phyloP scores from a whole-genome alignment of 2,888 invertebrate species.

The Micoletzkya japonica region DNA sequence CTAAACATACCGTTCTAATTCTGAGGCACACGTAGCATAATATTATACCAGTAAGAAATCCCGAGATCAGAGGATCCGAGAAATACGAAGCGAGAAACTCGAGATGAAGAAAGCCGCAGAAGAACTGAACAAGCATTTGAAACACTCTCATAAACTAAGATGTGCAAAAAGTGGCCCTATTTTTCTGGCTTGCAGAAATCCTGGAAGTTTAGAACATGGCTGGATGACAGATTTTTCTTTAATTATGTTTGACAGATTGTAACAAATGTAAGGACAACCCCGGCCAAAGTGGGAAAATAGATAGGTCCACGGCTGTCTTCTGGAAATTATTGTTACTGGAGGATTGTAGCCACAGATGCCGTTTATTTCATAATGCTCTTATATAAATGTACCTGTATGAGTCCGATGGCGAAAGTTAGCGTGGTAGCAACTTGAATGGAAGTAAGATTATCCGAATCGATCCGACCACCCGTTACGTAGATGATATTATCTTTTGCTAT shows the following conservation, averaged over 20 bases:
- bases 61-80: slow-evolving; percentile 64
- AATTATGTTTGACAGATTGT: too few species aligned
- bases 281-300: too few species aligned
- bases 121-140: slow-evolving; percentile 71
- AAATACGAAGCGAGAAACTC: slow-evolving; percentile 58
- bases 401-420: slow-evolving; percentile 77
- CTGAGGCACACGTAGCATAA: not conserved
- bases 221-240: too few species aligned
- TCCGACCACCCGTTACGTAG: too few species aligned
- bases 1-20: not conserved
- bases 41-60: slow-evolving; percentile 65
- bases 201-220: too few species aligned
- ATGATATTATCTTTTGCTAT: slow-evolving; percentile 22
- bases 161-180: slow-evolving; percentile 37
- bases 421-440: slow-evolving; percentile 72
- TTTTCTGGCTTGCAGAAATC: too few species aligned
- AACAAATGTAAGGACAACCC: too few species aligned
- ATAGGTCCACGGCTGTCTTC: too few species aligned
- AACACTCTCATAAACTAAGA: too few species aligned
- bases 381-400: slow-evolving; percentile 73
- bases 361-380: slow-evolving; percentile 27
- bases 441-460: slow-evolving; percentile 25
- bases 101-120: slow-evolving; percentile 75
- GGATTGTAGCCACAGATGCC: too few species aligned
- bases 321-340: too few species aligned